Evolutionary conservation across 2,113 vertebrate species (phyloP), one percentile per base, ranked within the genome.

Genomic region (Pseudorhombus dupliciocellatus): DNA sequence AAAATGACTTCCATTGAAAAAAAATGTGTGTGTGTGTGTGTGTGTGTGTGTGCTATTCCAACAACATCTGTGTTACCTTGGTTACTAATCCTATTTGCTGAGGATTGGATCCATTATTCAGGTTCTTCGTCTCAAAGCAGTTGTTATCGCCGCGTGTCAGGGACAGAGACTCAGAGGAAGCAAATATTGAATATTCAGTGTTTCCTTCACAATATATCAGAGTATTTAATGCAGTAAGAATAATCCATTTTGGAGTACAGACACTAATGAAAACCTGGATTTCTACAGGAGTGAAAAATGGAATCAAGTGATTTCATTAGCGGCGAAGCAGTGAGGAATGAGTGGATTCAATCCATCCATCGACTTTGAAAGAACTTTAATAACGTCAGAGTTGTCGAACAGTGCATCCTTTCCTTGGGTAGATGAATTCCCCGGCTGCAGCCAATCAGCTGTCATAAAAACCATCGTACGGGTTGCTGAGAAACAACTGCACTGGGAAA

Each of bases 71-170:
- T 58, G 92, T 92, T 91, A 87, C 92, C 91, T 83, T 88, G 90
- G 91, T 83, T 87, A 93, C 92, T 93, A 93, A 92, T 92, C 88
- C 87, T 91, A 86, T 92, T 91, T 91, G 86, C 75, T 65, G 61
- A 88, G 84, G 86, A 91, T 80, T 84, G 85, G 68, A 88, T 88
- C 85, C 81, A 88, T 87, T 89, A 87, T 93, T 93, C 77, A 91
- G 85, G 80, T 81, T 80, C 85, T 89, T 79, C 70, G 54, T 91
- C 84, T 87, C 67, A 77, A 84, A 87, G 85, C 84, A 84, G 73
- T 88, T 91, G 79, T 88, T 90, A 90, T 90, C 88, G 79, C 71
- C 20, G 18, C 72, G 80, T 92, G 83, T 91, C 89, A 91, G 88
- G 80, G 83, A 91, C 75, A 74, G 73, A 70, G 78, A 62, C 74